These are phyloP conservation scores for Gallinago solitaria DNA, from an alignment of 2,797 vertebrate genomes.

Conservation along the genomic window DNA sequence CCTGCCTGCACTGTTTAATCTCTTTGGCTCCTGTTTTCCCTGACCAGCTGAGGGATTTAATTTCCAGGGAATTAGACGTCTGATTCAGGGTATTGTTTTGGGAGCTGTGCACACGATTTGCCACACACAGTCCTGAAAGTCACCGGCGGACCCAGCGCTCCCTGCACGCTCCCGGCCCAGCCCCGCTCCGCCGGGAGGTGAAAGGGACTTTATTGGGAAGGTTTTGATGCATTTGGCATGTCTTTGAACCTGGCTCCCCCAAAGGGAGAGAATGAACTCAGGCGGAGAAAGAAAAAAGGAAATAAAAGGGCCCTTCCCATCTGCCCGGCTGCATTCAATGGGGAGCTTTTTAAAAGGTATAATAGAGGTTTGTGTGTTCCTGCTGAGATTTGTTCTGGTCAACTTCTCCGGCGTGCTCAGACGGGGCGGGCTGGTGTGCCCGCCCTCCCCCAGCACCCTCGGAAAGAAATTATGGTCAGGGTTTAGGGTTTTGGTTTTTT, in stretches of 20 bases:
- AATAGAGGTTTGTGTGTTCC: slow-evolving; percentile 63
- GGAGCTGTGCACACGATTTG: slow-evolving; percentile 27
- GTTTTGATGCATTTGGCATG: slow-evolving; percentile 55
- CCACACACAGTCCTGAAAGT: slow-evolving; percentile 64
- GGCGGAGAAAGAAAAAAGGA: slow-evolving; percentile 51
- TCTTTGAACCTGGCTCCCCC: slow-evolving; percentile 59
- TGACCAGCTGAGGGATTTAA: slow-evolving; percentile 55
- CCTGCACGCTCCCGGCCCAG: background rate
- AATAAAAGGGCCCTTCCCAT: slow-evolving; percentile 58
- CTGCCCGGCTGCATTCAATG: slow-evolving; percentile 45
- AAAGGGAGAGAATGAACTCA: slow-evolving; percentile 56
- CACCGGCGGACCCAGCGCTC: background rate
- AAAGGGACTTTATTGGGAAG: slow-evolving; percentile 55
- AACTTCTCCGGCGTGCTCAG: background rate
- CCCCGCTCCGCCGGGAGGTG: background rate
- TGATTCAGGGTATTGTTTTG: slow-evolving; percentile 47
- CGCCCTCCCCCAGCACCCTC: background rate
- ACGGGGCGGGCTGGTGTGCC: background rate
- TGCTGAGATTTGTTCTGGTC: slow-evolving; percentile 68
- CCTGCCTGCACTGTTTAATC: slow-evolving; percentile 32
- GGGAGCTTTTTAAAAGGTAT: slow-evolving; percentile 43
- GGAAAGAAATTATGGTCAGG: background rate
- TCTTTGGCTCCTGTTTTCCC: slow-evolving; percentile 46
- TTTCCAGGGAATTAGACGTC: slow-evolving; percentile 52
- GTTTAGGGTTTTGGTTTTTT: background rate